Evolutionary conservation across 2,797 vertebrate genomes (phyloP).

Genomic region (Danio albolineatus): DNA sequence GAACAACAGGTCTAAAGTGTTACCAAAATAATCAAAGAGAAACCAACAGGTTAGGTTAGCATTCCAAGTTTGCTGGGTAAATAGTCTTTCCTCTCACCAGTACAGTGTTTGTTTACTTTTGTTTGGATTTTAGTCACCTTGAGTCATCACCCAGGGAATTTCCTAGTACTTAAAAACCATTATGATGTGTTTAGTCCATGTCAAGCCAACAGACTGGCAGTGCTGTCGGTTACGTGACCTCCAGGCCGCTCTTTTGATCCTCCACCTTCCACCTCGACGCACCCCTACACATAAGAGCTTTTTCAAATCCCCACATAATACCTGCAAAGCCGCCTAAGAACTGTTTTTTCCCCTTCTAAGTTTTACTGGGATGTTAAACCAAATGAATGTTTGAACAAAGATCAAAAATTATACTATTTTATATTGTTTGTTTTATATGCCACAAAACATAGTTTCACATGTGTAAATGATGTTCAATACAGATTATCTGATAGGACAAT

Average conservation of each 20-base stretch:
- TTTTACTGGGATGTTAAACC: background rate
- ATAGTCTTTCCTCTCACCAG: background rate
- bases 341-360: slow-evolving; percentile 13
- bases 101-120: slow-evolving; percentile 23
- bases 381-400: background rate
- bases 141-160: background rate
- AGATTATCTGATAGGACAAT: background rate
- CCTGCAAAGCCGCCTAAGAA: slow-evolving; percentile 31
- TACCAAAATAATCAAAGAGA: too few species aligned
- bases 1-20: too few species aligned
- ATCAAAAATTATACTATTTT: too few species aligned
- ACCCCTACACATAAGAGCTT: background rate
- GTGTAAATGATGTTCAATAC: background rate
- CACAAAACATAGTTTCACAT: background rate
- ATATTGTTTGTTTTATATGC: background rate
- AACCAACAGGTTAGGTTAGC: too few species aligned
- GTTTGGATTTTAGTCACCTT: background rate
- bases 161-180: slow-evolving; percentile 31
- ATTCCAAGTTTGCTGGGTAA: background rate
- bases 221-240: background rate
- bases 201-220: slow-evolving; percentile 4
- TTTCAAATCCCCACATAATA: slow-evolving; percentile 53
- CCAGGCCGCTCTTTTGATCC: slow-evolving; percentile 8
- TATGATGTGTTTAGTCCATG: slow-evolving; percentile 14
- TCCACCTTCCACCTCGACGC: background rate